Conservation (phyloP, 2,113 vertebrate genomes). For the Indri indri region DNA sequence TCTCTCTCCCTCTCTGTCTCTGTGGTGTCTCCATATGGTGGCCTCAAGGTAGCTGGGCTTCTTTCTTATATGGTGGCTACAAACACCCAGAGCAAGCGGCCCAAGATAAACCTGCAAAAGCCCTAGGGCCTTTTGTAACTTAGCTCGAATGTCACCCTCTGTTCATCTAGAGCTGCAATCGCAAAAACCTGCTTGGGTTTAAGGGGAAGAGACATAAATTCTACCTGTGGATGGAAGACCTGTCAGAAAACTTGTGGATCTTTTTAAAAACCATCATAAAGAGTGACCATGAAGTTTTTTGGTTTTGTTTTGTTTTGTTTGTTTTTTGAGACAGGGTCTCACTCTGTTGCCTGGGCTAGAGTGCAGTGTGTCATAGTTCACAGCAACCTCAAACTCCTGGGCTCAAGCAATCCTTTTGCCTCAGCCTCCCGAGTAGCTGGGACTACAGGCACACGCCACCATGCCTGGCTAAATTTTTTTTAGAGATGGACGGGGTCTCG, state of each 20-base stretch:
- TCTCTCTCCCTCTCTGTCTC: not conserved
- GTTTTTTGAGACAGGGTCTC: too few relatives aligned
- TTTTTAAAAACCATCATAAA: not conserved
- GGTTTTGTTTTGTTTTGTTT: too few relatives aligned
- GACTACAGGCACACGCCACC: too few relatives aligned
- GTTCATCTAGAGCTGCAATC: not conserved
- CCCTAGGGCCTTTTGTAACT: not conserved
- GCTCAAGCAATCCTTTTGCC: too few relatives aligned
- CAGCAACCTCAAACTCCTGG: too few relatives aligned
- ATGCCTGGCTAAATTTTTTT: too few relatives aligned
- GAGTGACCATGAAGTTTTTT: not conserved
- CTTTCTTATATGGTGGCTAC: not conserved
- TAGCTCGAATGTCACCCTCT: not conserved
- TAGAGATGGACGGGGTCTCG: too few relatives aligned
- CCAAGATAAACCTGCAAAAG: not conserved
- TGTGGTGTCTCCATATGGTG: not conserved
- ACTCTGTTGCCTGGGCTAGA: too few relatives aligned
- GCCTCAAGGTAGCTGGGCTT: not conserved
- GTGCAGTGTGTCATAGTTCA: too few relatives aligned
- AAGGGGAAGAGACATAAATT: not conserved
- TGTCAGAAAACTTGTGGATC: not conserved
- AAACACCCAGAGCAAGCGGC: not conserved
- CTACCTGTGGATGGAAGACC: not conserved
- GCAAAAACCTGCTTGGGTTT: not conserved
- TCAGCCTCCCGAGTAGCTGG: too few relatives aligned